These are phyloP conservation scores for western clawed frog (Xenopus tropicalis) DNA, from an alignment of 2,113 vertebrate genomes.

Conservation along the genomic window UCB_Xtro_10.0 CM004451.2:85501501-85502000, in stretches of 20 bases:
- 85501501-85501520: conserved; percentile 93
- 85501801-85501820: conserved; percentile 39
- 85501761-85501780: conserved; percentile 13
- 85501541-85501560: conserved; percentile 73
- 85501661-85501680: conserved; percentile 62
- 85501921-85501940: conserved; percentile 55
- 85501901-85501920: conserved; percentile 58
- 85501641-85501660: conserved; percentile 55
- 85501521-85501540: conserved; percentile 77
- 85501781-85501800: background rate
- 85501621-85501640: conserved; percentile 65
- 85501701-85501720: conserved; percentile 11
- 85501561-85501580: conserved; percentile 74
- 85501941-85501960: conserved; percentile 46
- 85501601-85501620: conserved; percentile 74
- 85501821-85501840: conserved; percentile 23
- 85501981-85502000: conserved; percentile 61
- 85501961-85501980: conserved; percentile 50
- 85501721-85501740: background rate
- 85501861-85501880: conserved; percentile 63
- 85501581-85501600: conserved; percentile 53
- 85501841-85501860: conserved; percentile 1
- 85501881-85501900: conserved; percentile 17
- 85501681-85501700: conserved; percentile 49
- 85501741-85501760: conserved; percentile 2